Evolutionary conservation across 2,888 invertebrate genomes (phyloP).

Genomic region (Cryptocephalus moraei): DNA sequence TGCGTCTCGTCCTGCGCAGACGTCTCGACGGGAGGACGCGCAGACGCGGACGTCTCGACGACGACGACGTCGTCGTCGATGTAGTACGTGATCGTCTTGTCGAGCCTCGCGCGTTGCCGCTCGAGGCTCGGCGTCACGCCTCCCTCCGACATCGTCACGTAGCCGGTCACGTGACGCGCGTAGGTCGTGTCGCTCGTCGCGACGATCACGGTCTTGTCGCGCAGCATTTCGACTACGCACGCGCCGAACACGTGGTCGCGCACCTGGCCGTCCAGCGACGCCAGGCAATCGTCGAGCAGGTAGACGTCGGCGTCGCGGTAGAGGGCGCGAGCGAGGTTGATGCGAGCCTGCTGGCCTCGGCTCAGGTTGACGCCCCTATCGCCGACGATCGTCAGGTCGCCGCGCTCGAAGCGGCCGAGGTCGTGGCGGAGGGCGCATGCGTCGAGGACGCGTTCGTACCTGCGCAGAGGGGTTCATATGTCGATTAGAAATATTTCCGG

Average conservation of each 20-base stretch:
- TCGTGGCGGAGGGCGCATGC: slow-evolving; percentile 44
- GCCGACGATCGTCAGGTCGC: slow-evolving; percentile 46
- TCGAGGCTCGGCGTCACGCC: slow-evolving; percentile 18
- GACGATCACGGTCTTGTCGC: slow-evolving; percentile 25
- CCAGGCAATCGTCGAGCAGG: slow-evolving; percentile 26
- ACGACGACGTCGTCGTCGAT: slow-evolving; percentile 20
- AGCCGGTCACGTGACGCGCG: slow-evolving; percentile 17
- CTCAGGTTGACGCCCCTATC: slow-evolving; percentile 53
- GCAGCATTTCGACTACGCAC: slow-evolving; percentile 24
- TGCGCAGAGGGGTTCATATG: too few relatives aligned
- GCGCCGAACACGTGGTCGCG: slow-evolving; percentile 20
- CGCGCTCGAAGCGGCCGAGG: slow-evolving; percentile 32
- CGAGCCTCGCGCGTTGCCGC: slow-evolving; percentile 17
- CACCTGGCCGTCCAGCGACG: slow-evolving; percentile 24
- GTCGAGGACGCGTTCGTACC: slow-evolving; percentile 29
- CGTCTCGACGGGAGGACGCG: too few relatives aligned
- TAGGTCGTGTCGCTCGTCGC: slow-evolving; percentile 26
- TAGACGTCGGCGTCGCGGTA: slow-evolving; percentile 28
- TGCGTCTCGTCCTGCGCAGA: too few relatives aligned
- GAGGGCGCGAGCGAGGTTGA: slow-evolving; percentile 27
- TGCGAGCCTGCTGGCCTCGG: slow-evolving; percentile 43
- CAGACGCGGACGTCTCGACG: too few relatives aligned
- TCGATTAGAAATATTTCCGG: too few relatives aligned
- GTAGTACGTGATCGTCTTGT: slow-evolving; percentile 21
- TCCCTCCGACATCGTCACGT: slow-evolving; percentile 20